These are phyloP conservation scores for Semaprochilodus insignis DNA, from an alignment of 2,797 vertebrate genomes.

Conservation along the genomic window DNA sequence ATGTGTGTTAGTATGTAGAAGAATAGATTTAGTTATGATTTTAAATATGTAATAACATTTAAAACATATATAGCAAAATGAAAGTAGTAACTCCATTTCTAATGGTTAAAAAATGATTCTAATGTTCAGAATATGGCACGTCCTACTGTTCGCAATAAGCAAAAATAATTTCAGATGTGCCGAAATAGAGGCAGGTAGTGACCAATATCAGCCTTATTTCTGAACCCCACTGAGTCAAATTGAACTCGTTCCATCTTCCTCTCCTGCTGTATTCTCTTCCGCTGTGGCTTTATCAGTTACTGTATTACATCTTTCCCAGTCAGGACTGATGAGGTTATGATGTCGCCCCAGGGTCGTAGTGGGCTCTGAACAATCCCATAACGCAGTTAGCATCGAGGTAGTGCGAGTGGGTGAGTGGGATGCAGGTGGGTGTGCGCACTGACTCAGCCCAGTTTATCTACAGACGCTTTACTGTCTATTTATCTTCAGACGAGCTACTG, in stretches of 20 bases:
- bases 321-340: constrained; percentile 40
- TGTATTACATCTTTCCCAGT: background rate
- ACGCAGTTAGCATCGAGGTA: constrained; percentile 34
- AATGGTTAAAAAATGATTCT: no score
- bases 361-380: constrained; percentile 11
- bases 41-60: no score
- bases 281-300: background rate
- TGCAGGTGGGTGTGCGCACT: background rate
- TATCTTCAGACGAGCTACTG: constrained; percentile 44
- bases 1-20: no score
- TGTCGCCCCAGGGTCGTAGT: constrained; percentile 16
- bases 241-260: background rate
- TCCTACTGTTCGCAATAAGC: constrained; percentile 49
- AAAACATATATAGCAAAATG: no score
- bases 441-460: constrained; percentile 10
- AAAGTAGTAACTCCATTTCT: no score
- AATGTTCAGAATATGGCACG: constrained; percentile 17
- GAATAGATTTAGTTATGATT: no score
- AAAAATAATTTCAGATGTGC: background rate
- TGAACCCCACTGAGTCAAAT: background rate
- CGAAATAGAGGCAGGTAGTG: background rate
- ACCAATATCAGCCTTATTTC: background rate
- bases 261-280: background rate
- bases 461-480: constrained; percentile 16
- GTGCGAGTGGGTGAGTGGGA: background rate